phyloP scores from a whole-genome alignment of 2,797 vertebrate genomes.

The Hozukius guyotensis region DNA sequence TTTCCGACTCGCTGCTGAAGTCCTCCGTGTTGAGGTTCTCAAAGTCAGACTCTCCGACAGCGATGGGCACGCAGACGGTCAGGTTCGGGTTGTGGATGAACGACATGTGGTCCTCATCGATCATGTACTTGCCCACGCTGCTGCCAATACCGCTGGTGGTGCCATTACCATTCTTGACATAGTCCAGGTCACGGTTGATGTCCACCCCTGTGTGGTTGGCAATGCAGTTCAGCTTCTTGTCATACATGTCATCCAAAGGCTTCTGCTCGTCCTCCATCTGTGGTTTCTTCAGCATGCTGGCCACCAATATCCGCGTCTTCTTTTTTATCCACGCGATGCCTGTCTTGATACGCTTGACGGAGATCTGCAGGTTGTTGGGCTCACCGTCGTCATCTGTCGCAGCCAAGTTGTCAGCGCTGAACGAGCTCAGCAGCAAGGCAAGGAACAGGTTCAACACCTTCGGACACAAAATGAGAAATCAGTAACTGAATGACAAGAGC shows the following conservation, averaged over 20 bases:
- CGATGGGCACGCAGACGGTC: slow-evolving; percentile 96
- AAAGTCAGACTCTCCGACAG: slow-evolving; percentile 96
- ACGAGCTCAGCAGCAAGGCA: slow-evolving; percentile 98
- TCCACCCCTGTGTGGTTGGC: slow-evolving; percentile 94
- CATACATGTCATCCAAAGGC: slow-evolving; percentile 93
- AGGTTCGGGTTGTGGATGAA: slow-evolving; percentile 99
- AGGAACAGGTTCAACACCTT: slow-evolving; percentile 98
- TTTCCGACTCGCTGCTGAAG: slow-evolving; percentile 97
- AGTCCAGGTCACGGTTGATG: slow-evolving; percentile 94
- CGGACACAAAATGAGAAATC: slow-evolving; percentile 7
- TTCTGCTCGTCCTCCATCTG: slow-evolving; percentile 92
- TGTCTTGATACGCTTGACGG: slow-evolving; percentile 93
- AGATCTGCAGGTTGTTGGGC: slow-evolving; percentile 98
- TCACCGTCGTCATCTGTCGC: slow-evolving; percentile 96
- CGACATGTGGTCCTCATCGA: slow-evolving; percentile 98
- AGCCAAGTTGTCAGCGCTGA: slow-evolving; percentile 98
- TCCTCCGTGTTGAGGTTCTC: slow-evolving; percentile 99
- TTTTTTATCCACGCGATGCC: slow-evolving; percentile 93
- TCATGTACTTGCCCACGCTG: slow-evolving; percentile 97
- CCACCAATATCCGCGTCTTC: slow-evolving; percentile 86
- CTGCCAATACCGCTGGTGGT: slow-evolving; percentile 97
- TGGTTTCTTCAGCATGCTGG: slow-evolving; percentile 87
- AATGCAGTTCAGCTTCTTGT: slow-evolving; percentile 96
- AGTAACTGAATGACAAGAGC: not conserved
- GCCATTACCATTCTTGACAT: slow-evolving; percentile 95